A percentile compares a stretch with the other conserved stretches of the same genome.
phyloP scores from a whole-genome alignment of 1,140 invertebrate genomes.

The Tetramorium simillimum region DNA sequence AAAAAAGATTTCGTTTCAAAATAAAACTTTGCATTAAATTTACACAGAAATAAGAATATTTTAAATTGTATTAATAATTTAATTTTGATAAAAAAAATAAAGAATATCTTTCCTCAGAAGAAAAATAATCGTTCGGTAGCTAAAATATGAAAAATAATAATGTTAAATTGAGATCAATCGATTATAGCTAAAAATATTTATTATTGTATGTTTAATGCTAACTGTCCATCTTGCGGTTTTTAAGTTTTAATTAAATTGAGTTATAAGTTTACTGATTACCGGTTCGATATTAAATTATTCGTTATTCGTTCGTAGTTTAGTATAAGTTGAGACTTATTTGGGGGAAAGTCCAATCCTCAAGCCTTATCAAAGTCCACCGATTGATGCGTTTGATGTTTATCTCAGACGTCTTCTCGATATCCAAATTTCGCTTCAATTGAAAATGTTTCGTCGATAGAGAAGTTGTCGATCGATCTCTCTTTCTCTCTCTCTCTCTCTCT shows the following conservation, averaged over 20 bases:
- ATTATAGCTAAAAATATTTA: neutral
- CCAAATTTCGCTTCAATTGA: constrained; percentile 27
- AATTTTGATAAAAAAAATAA: neutral
- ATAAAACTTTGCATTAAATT: neutral
- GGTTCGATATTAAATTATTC: neutral
- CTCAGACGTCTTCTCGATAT: neutral
- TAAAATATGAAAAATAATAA: constrained; percentile 1
- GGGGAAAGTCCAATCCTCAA: neutral
- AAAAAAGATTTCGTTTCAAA: neutral
- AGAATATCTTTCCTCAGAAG: neutral
- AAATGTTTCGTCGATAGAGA: constrained; percentile 30
- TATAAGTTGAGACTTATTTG: neutral
- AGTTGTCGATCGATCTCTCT: constrained; percentile 16
- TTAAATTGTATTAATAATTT: neutral
- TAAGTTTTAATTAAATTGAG: neutral
- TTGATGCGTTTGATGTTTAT: constrained; percentile 30
- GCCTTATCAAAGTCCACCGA: neutral
- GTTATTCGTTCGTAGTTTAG: neutral
- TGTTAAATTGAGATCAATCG: neutral
- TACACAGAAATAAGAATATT: neutral
- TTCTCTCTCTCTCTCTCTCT: neutral
- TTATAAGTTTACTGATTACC: neutral
- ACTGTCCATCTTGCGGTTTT: neutral
- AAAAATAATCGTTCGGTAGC: neutral
- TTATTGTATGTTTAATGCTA: neutral